Conservation (phyloP, 2,888 invertebrate genomes). For the Hartigia nigra region DNA sequence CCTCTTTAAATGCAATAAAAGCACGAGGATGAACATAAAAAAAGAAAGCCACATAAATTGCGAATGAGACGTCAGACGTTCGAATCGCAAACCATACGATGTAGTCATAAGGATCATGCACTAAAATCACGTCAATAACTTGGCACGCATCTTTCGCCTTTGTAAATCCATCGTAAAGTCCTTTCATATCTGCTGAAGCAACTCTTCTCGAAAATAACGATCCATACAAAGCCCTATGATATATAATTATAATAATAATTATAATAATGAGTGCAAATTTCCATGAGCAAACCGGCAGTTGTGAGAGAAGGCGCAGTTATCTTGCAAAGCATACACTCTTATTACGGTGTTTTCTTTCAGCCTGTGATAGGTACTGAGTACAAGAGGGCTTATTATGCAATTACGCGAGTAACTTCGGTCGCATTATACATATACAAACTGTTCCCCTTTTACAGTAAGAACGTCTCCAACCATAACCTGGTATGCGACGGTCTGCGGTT, state of each 20-base stretch:
- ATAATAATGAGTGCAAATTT: slow-evolving; percentile 52
- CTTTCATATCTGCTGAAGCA: slow-evolving; percentile 20
- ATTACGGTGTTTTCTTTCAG: slow-evolving; percentile 47
- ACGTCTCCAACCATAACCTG: background rate
- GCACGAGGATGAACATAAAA: background rate
- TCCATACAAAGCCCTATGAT: slow-evolving; percentile 44
- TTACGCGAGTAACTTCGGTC: slow-evolving; percentile 58
- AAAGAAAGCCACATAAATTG: background rate
- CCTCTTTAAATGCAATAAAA: background rate
- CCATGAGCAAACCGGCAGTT: slow-evolving; percentile 25
- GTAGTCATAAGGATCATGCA: slow-evolving; percentile 50
- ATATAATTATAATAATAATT: slow-evolving; percentile 63
- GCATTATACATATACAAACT: slow-evolving; percentile 37
- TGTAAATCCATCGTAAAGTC: slow-evolving; percentile 39
- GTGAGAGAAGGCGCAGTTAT: slow-evolving; percentile 33
- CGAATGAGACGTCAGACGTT: slow-evolving; percentile 1
- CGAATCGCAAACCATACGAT: slow-evolving; percentile 25
- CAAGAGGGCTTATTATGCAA: slow-evolving; percentile 58
- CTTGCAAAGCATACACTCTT: slow-evolving; percentile 48
- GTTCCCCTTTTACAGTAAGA: slow-evolving; percentile 1
- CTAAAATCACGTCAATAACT: slow-evolving; percentile 51
- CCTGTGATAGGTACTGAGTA: slow-evolving; percentile 34
- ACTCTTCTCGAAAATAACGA: slow-evolving; percentile 14
- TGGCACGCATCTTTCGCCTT: slow-evolving; percentile 41
- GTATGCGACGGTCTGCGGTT: background rate